Percentiles rank a stretch among this genome's conserved stretches.
phyloP scores from a whole-genome alignment of 1,140 invertebrate species.

The Oncopeltus fasciatus region DNA sequence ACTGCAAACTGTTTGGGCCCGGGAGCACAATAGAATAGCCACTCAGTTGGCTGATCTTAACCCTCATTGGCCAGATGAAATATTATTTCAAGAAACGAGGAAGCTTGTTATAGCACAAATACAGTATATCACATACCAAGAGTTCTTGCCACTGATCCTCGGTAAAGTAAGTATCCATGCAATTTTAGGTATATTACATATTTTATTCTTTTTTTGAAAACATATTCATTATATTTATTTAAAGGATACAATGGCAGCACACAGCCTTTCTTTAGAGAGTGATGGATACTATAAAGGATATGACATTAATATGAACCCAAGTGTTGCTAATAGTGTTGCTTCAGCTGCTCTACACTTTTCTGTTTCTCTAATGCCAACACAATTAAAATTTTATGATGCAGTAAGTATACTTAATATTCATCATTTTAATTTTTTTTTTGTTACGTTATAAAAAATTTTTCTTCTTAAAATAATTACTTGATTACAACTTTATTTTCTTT shows the following conservation, averaged over 20 bases:
- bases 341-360: slow-evolving; percentile 34
- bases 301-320: slow-evolving; percentile 38
- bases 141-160: slow-evolving; percentile 70
- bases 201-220: neutral
- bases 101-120: slow-evolving; percentile 67
- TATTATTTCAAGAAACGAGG: slow-evolving; percentile 62
- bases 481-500: too few species aligned
- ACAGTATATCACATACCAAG: slow-evolving; percentile 77
- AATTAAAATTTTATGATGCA: slow-evolving; percentile 30
- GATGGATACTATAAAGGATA: slow-evolving; percentile 35
- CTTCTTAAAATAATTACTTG: too few species aligned
- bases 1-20: slow-evolving; percentile 63
- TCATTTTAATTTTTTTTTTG: neutral
- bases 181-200: neutral
- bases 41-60: slow-evolving; percentile 41
- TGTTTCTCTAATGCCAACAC: slow-evolving; percentile 35
- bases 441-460: too few species aligned
- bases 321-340: slow-evolving; percentile 35
- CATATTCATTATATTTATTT: neutral
- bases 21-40: slow-evolving; percentile 79
- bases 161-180: slow-evolving; percentile 38
- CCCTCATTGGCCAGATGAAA: slow-evolving; percentile 57
- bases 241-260: slow-evolving; percentile 32
- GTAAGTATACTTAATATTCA: slow-evolving; percentile 21
- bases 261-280: slow-evolving; percentile 29